These are phyloP conservation scores for Colostygia pectinataria DNA, from an alignment of 2,888 invertebrate genomes.

Conservation along the genomic window DNA sequence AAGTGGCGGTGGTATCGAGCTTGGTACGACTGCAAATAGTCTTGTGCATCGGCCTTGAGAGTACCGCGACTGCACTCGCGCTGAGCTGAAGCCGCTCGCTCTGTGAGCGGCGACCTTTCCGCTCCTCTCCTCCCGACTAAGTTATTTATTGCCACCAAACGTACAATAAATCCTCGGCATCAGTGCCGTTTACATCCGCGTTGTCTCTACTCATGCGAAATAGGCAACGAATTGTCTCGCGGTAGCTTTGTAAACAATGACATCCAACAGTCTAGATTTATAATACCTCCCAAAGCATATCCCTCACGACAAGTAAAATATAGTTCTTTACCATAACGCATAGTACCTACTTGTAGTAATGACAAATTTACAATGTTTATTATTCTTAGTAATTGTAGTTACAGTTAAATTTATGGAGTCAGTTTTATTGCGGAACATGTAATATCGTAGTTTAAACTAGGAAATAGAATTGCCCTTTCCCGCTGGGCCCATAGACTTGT, in stretches of 20 bases:
- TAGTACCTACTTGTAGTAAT: background rate
- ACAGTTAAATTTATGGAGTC: constrained; percentile 39
- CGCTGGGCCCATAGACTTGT: constrained; percentile 58
- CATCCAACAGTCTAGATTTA: constrained; percentile 32
- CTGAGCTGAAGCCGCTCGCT: constrained; percentile 46
- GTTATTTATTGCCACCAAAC: constrained; percentile 67
- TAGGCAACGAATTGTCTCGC: constrained; percentile 47
- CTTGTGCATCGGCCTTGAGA: constrained; percentile 72
- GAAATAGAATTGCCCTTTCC: constrained; percentile 48
- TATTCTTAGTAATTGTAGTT: constrained; percentile 43
- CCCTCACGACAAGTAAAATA: constrained; percentile 18
- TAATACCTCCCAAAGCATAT: constrained; percentile 19
- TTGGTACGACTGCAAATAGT: constrained; percentile 58
- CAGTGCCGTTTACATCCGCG: constrained; percentile 65
- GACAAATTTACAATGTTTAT: constrained; percentile 35
- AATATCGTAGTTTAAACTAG: constrained; percentile 32
- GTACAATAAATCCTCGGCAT: constrained; percentile 66
- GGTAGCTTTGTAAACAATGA: constrained; percentile 46
- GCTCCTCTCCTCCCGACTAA: constrained; percentile 53
- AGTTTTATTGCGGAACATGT: constrained; percentile 28
- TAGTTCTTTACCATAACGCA: constrained; percentile 8
- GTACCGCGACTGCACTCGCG: constrained; percentile 47
- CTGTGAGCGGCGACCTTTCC: constrained; percentile 57
- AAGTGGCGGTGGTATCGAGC: constrained; percentile 64
- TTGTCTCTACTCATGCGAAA: constrained; percentile 52